These are phyloP conservation scores for Platycnemis pennipes DNA, from an alignment of 2,888 invertebrate species.

Conservation along the genomic window DNA sequence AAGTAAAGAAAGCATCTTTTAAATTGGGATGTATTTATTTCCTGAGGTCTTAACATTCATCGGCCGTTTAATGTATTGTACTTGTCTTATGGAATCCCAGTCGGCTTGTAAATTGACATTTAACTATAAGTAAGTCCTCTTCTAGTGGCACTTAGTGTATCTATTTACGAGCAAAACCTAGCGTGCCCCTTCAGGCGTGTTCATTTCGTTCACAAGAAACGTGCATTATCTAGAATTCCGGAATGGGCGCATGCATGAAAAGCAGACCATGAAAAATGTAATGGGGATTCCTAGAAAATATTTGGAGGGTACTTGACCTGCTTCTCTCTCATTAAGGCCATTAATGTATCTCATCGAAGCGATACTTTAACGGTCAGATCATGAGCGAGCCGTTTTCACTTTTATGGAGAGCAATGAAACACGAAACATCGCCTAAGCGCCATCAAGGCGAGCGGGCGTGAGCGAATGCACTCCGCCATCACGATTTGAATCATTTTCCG, in stretches of 20 bases:
- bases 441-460: neutral
- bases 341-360: neutral
- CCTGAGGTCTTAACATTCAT: too few relatives aligned
- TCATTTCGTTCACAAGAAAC: neutral
- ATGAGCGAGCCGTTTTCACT: neutral
- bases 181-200: too few relatives aligned
- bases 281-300: constrained; percentile 26
- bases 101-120: too few relatives aligned
- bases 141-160: too few relatives aligned
- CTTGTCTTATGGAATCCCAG: too few relatives aligned
- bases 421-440: neutral
- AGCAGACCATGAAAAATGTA: neutral
- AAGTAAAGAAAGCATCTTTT: too few relatives aligned
- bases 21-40: too few relatives aligned
- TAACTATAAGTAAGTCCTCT: too few relatives aligned
- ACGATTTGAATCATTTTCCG: constrained; percentile 33
- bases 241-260: neutral
- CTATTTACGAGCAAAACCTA: too few relatives aligned
- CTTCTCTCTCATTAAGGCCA: neutral
- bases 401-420: constrained; percentile 45
- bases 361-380: constrained; percentile 21
- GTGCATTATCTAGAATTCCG: neutral
- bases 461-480: neutral
- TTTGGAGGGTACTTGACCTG: constrained; percentile 1
- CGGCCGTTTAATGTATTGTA: too few relatives aligned